These are phyloP conservation scores for Parotocinclus haroldoi DNA, from an alignment of 2,797 vertebrate genomes.

Conservation along the genomic window DNA sequence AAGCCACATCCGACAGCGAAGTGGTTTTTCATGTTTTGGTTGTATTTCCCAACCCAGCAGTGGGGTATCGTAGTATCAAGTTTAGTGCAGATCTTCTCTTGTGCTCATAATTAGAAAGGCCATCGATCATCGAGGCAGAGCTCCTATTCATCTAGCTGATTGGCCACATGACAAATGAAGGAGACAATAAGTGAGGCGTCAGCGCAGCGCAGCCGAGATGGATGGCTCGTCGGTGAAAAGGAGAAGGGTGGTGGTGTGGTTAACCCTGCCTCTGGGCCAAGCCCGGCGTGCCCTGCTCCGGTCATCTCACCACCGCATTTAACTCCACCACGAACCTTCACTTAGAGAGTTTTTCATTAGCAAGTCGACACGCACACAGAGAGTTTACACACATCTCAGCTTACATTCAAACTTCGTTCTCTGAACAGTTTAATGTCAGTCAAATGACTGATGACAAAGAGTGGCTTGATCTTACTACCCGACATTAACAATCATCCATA, in stretches of 20 bases:
- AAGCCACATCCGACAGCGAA: too few species aligned
- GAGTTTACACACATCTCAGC: slow-evolving; percentile 12
- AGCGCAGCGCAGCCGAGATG: slow-evolving; percentile 79
- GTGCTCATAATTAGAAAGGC: slow-evolving; percentile 81
- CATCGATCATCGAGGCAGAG: slow-evolving; percentile 82
- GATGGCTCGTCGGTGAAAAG: slow-evolving; percentile 85
- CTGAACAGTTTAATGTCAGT: slow-evolving; percentile 45
- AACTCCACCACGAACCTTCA: slow-evolving; percentile 49
- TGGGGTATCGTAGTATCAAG: slow-evolving; percentile 51
- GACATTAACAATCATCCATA: slow-evolving; percentile 29
- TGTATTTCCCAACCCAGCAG: too few species aligned
- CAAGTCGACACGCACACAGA: slow-evolving; percentile 71
- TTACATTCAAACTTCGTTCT: slow-evolving; percentile 22
- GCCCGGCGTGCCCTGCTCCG: slow-evolving; percentile 57
- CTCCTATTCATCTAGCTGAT: slow-evolving; percentile 89
- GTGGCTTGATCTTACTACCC: slow-evolving; percentile 18
- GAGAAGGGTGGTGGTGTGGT: slow-evolving; percentile 81
- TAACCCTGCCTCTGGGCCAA: slow-evolving; percentile 82
- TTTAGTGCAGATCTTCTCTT: slow-evolving; percentile 73
- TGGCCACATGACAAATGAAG: slow-evolving; percentile 94
- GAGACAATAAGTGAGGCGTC: slow-evolving; percentile 88
- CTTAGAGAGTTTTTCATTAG: slow-evolving; percentile 71
- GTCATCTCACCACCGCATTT: slow-evolving; percentile 36
- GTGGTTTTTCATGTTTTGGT: too few species aligned
- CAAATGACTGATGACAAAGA: slow-evolving; percentile 37